Evolutionary conservation across 2,113 vertebrate genomes (phyloP).

Genomic region (Sclerurus mexicanus): DNA sequence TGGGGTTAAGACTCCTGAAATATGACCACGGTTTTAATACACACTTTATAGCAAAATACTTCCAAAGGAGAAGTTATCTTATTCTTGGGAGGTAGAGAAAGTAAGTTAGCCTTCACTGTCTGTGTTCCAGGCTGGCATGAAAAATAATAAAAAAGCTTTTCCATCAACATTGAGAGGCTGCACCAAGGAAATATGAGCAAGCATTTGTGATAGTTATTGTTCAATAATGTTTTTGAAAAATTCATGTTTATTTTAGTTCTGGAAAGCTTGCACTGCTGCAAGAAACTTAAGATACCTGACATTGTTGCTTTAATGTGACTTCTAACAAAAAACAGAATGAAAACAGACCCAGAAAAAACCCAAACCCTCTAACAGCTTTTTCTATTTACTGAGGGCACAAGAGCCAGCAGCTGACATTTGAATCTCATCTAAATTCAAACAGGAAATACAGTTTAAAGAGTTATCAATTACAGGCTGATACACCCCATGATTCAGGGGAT

Average conservation of each 20-base stretch:
- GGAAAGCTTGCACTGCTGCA: background rate
- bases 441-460: background rate
- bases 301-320: background rate
- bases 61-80: background rate
- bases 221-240: background rate
- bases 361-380: background rate
- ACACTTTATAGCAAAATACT: background rate
- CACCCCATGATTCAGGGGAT: background rate
- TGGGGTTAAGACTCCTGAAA: background rate
- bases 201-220: background rate
- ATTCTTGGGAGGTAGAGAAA: background rate
- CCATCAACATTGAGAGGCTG: background rate
- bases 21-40: background rate
- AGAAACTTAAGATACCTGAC: background rate
- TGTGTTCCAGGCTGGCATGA: background rate
- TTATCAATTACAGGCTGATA: background rate
- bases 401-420: background rate
- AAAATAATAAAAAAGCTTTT: background rate
- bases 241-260: background rate
- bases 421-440: constrained; percentile 23
- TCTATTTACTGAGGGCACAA: background rate
- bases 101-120: background rate
- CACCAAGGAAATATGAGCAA: background rate
- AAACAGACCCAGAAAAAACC: background rate
- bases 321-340: background rate